Evolutionary conservation across 2,888 invertebrate genomes (phyloP), one percentile per base, ranked within the genome.

Genomic region (Leptopilina syphax): DNA sequence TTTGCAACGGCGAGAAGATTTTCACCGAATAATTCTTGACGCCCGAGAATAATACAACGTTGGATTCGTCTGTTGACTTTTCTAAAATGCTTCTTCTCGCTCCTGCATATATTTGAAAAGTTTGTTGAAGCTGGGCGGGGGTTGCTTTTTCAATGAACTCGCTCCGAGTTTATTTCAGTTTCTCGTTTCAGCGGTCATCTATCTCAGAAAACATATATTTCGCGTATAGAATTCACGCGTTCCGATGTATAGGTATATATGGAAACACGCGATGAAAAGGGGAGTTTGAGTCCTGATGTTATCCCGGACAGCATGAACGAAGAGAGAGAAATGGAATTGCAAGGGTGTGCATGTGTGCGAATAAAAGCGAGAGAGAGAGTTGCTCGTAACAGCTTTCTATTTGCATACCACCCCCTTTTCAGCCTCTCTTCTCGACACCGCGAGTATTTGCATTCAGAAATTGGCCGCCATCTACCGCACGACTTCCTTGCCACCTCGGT

Each of bases 391-490:
- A 90, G 90, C 90, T 91, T 91, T 91, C 89, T 91, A 91, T 90
- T 90, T 90, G 90, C 90, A 90, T 89, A 89, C 89, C 86, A 88
- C 88, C 86, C 82, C 81, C 80, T 83, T 85, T 68, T 80, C 82
- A 82, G 82, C 82, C 82, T 78, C 82, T 80, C 78, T 77, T 83
- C 81, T 73, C 83, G 78, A 78, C 83, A 78, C 84, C 89, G 88
- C 86, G 88, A 88, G 89, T 91, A 91, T 92, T 92, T 92, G 91
- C 91, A 91, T 91, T 91, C 89, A 91, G 91, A 92, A 92, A 92
- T 92, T 92, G 91, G 91, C 91, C 89, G 87, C 86, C 86, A 84
- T 88, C 87, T 85, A 86, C 86, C 88, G 85, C 85, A 82, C 89
- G 88, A 88, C 88, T 89, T 88, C 87, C 86, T 86, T 86, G 88